phyloP scores from a whole-genome alignment of 2,797 vertebrate species.

The Tenualosa thibaudeaui region DNA sequence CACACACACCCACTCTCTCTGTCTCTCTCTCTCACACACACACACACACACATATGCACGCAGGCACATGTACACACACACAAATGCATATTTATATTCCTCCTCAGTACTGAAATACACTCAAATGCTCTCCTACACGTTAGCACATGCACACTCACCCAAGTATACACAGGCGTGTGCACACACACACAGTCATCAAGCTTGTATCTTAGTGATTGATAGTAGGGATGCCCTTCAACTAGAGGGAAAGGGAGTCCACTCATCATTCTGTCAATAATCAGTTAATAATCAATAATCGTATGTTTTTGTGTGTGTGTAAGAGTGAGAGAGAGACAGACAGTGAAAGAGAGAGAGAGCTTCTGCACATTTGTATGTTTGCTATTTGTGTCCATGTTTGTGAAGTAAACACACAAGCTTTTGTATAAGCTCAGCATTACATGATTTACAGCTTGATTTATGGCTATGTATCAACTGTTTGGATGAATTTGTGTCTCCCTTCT shows the following conservation, averaged over 20 bases:
- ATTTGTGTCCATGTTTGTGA: neutral
- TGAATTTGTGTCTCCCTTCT: too few relatives aligned
- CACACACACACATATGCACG: neutral
- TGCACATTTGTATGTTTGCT: neutral
- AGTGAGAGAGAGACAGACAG: slow-evolving; percentile 17
- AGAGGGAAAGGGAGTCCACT: neutral
- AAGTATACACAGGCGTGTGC: neutral
- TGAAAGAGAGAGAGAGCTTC: neutral
- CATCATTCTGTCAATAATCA: neutral
- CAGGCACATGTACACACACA: neutral
- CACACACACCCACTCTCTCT: neutral
- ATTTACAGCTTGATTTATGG: neutral
- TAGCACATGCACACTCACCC: neutral
- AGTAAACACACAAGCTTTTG: neutral
- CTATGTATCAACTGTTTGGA: neutral
- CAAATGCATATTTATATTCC: neutral
- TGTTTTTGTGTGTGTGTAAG: slow-evolving; percentile 11
- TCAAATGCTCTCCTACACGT: too few relatives aligned
- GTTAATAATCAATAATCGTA: neutral
- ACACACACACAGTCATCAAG: neutral
- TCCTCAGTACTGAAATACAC: too few relatives aligned
- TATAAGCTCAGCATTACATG: neutral
- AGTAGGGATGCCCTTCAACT: neutral
- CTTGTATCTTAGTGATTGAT: slow-evolving; percentile 2
- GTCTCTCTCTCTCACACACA: slow-evolving; percentile 1